Conservation (phyloP, 2,797 vertebrate species). For the Philypnodon macrostomus region DNA sequence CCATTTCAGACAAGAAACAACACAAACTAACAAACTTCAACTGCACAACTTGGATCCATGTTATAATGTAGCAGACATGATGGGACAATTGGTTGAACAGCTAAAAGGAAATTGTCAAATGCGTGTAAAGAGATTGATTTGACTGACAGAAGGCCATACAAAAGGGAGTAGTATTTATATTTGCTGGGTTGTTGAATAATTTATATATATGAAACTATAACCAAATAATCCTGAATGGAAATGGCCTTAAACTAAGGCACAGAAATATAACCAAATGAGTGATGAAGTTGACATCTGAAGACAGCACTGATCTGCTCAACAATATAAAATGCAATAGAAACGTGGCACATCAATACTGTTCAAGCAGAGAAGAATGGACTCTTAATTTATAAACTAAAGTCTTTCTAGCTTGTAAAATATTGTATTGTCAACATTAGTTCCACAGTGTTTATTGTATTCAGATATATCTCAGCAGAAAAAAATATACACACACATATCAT, state of each 20-base stretch:
- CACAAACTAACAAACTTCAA: not conserved
- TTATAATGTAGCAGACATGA: too few relatives aligned
- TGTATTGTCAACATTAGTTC: too few relatives aligned
- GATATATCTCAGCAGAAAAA: too few relatives aligned
- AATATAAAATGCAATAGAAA: not conserved
- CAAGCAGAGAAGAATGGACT: too few relatives aligned
- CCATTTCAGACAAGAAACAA: not conserved
- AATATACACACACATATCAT: too few relatives aligned
- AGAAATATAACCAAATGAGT: too few relatives aligned
- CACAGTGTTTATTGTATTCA: too few relatives aligned
- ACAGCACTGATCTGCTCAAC: not conserved
- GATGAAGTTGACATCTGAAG: not conserved
- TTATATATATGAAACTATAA: constrained; percentile 1
- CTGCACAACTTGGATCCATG: too few relatives aligned
- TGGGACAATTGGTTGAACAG: not conserved
- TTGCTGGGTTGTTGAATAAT: not conserved
- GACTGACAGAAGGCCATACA: not conserved
- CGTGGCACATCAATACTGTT: too few relatives aligned
- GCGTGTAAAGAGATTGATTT: not conserved
- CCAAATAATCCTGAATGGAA: not conserved
- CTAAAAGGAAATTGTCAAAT: not conserved
- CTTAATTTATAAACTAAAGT: too few relatives aligned
- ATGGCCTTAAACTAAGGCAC: not conserved
- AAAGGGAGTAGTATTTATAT: too few relatives aligned
- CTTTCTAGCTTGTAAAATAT: too few relatives aligned